phyloP scores from a whole-genome alignment of 2,113 vertebrate genomes.

The Callipepla squamata region DNA sequence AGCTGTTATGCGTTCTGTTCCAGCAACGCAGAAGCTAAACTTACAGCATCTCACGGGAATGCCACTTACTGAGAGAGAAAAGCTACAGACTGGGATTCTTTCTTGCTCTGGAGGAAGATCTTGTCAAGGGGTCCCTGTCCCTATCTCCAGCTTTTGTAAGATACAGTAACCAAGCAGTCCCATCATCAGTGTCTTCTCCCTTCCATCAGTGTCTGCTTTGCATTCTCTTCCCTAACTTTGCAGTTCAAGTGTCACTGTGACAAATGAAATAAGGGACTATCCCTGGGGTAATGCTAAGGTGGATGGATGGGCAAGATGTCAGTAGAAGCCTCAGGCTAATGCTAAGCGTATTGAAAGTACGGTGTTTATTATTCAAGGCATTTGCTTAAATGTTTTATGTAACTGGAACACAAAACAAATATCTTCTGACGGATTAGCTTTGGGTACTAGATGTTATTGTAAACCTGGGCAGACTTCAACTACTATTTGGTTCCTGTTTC shows the following conservation, averaged over 20 bases:
- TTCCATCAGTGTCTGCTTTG: neutral
- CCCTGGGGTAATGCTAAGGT: neutral
- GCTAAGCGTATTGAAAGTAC: neutral
- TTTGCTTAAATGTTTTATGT: neutral
- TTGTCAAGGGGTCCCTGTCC: neutral
- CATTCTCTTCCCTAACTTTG: neutral
- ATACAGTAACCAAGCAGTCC: neutral
- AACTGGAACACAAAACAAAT: neutral
- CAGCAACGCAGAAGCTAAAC: neutral
- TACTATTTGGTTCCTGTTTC: neutral
- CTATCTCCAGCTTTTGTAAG: rapidly evolving
- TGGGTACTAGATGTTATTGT: neutral
- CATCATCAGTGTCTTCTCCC: neutral
- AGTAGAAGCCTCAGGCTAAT: neutral
- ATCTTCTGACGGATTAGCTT: neutral
- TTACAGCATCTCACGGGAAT: neutral
- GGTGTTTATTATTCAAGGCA: neutral
- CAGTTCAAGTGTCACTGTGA: neutral
- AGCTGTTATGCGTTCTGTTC: neutral
- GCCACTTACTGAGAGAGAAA: neutral
- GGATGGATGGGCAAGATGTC: neutral
- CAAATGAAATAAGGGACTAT: neutral
- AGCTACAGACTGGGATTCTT: neutral
- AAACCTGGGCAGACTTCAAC: neutral
- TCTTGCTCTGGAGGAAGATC: neutral